These are phyloP conservation scores for Macrosoma leucophasiata DNA, from an alignment of 2,888 invertebrate species.

Conservation along the genomic window DNA sequence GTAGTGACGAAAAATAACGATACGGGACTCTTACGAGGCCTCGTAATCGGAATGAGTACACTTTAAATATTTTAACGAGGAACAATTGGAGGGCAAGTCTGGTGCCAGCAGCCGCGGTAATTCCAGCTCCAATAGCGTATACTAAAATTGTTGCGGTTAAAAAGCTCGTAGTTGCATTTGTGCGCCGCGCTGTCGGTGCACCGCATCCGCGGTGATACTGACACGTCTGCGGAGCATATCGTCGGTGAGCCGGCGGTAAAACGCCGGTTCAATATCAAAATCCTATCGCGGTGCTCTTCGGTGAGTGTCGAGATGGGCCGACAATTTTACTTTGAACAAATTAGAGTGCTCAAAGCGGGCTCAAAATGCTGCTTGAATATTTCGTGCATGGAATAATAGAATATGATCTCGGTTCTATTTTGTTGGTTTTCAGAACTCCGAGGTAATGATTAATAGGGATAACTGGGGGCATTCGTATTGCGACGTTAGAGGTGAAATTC, in stretches of 20 bases:
- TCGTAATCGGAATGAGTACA: constrained; percentile 75
- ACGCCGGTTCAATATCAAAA: constrained; percentile 37
- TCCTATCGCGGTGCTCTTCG: constrained; percentile 37
- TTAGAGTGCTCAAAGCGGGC: constrained; percentile 80
- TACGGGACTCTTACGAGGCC: constrained; percentile 74
- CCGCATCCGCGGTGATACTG: constrained; percentile 49
- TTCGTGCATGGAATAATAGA: constrained; percentile 79
- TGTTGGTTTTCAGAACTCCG: constrained; percentile 76
- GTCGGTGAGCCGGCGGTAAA: constrained; percentile 41
- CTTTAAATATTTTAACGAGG: constrained; percentile 76
- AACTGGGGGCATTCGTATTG: constrained; percentile 79
- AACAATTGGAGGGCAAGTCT: constrained; percentile 80
- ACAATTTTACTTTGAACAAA: constrained; percentile 80
- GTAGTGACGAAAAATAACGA: constrained; percentile 82
- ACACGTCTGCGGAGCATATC: constrained; percentile 40
- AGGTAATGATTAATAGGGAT: constrained; percentile 79
- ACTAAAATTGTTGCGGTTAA: constrained; percentile 83
- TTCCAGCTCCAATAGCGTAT: constrained; percentile 82
- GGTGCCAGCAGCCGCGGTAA: constrained; percentile 83
- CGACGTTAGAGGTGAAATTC: constrained; percentile 80
- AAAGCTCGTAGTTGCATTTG: constrained; percentile 77
- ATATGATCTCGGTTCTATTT: constrained; percentile 79
- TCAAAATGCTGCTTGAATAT: constrained; percentile 56
- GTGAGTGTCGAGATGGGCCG: constrained; percentile 43
- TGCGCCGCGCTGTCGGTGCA: constrained; percentile 64